phyloP scores from a whole-genome alignment of 2,113 vertebrate genomes.

The Nannobrachium achirus region DNA sequence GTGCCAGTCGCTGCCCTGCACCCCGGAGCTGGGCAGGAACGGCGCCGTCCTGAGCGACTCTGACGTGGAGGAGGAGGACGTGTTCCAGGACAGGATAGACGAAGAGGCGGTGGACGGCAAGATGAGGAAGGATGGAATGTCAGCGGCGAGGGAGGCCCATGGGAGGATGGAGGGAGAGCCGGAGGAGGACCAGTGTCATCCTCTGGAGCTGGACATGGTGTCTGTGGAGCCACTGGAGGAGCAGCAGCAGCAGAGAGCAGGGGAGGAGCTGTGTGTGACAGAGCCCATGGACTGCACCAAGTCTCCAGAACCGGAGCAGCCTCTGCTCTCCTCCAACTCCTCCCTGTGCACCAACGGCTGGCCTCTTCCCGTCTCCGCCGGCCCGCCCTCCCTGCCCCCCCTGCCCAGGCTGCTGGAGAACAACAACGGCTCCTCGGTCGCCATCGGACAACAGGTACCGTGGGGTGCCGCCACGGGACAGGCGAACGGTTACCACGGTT shows the following conservation, averaged over 20 bases:
- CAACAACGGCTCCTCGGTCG: conserved; percentile 81
- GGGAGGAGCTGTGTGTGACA: conserved; percentile 41
- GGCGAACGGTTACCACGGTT: conserved; percentile 50
- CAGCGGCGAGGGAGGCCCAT: background rate
- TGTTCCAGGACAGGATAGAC: background rate
- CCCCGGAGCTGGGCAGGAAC: conserved; percentile 81
- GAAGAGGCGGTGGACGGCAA: background rate
- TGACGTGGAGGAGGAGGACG: background rate
- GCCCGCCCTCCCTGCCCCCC: conserved; percentile 72
- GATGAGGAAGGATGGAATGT: too few relatives aligned
- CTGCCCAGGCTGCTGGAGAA: too few relatives aligned
- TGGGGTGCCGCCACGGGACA: conserved; percentile 78
- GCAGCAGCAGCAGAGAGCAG: conserved; percentile 45
- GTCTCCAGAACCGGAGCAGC: conserved; percentile 68
- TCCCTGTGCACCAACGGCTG: conserved; percentile 73
- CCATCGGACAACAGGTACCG: conserved; percentile 76
- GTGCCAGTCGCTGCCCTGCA: conserved; percentile 88
- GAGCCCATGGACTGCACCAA: conserved; percentile 85
- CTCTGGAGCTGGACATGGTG: conserved; percentile 73
- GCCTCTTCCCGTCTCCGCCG: conserved; percentile 66
- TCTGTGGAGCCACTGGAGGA: conserved; percentile 72
- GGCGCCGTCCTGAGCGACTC: conserved; percentile 30
- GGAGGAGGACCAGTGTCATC: conserved; percentile 27
- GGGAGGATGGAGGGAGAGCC: background rate
- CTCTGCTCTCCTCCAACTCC: conserved; percentile 57